Base-by-base conservation (phyloP, 2,797 vertebrate species). In the Hydrocynus forskahlii region DNA sequence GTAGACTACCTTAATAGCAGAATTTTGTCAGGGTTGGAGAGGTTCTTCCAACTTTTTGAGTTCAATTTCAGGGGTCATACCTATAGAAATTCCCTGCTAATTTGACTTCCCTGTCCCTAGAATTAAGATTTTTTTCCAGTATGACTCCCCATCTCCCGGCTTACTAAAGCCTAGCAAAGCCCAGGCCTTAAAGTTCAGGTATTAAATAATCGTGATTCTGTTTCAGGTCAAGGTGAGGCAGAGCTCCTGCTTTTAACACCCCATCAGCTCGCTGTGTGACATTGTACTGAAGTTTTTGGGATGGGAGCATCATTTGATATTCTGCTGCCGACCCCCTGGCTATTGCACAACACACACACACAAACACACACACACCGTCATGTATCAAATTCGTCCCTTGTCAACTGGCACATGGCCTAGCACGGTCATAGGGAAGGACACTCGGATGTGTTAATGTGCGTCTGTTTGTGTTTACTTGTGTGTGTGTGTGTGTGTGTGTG, bases 351-450 rank as follows among this genome's bases (percentile, higher is more conserved):
- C 79, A 82, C 35, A 21, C 23, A 23, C 73, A 64, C 5, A n/a
- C 29, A n/a, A 38, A 43, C 62, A 75, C 45, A 67, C 12, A 43
- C 8, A 69, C n/a, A 70, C 21, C 21, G 50, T 25, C 43, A 17
- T 52, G 35, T 74, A 73, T 79, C 78, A 79, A 40, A 52, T 79
- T 50, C 25, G 77, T 71, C 68, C 25, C 54, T 9, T 13, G 25
- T 7, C 57, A 16, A 64, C 38, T 72, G 29, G 29, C 48, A 64
- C 13, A 1, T 6, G 8, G 55, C 16, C 54, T 48, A 17, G 7
- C 14, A n/a, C 7, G 70, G n/a, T 68, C 12, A 4, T 2, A 21
- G 17, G 54, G 52, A 67, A 75, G 63, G 54, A 21, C 48, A 21
- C 9, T n/a, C 5, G 2, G 19, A n/a, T 43, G 40, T 43, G 40